Percentiles rank a stretch among this genome's conserved stretches.
phyloP scores from a whole-genome alignment of 2,113 vertebrate species.

The Thoracochromis brauschi region DNA sequence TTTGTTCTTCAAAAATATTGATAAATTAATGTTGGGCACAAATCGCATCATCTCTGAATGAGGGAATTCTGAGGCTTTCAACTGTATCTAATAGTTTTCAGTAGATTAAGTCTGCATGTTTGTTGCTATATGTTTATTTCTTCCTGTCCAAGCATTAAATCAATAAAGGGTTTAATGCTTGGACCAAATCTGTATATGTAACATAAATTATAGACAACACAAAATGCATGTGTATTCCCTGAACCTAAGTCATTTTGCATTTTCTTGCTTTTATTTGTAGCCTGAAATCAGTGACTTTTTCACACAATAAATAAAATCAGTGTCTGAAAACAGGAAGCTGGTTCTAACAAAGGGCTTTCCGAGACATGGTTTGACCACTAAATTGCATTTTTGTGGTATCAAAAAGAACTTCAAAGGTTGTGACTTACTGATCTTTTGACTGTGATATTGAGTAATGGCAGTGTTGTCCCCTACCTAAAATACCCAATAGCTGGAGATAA shows the following conservation, averaged over 20 bases:
- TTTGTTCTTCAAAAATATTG: not conserved
- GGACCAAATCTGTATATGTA: too few relatives aligned
- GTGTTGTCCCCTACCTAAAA: not conserved
- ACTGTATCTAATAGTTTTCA: not conserved
- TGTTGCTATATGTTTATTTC: not conserved
- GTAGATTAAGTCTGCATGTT: accelerated
- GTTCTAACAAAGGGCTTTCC: not conserved
- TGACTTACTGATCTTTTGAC: not conserved
- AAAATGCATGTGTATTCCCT: too few relatives aligned
- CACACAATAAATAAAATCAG: too few relatives aligned
- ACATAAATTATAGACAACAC: too few relatives aligned
- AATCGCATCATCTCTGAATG: not conserved
- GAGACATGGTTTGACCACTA: not conserved
- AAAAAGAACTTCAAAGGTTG: not conserved
- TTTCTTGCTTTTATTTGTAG: too few relatives aligned
- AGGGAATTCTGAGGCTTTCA: not conserved
- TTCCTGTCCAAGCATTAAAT: not conserved
- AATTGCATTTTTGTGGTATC: not conserved
- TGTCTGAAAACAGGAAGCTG: not conserved
- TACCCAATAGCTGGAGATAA: not conserved
- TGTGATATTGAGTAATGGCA: not conserved
- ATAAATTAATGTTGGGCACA: not conserved
- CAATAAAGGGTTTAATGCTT: not conserved
- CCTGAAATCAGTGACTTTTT: too few relatives aligned
- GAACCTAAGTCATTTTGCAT: too few relatives aligned